Base-by-base conservation (phyloP, 1,140 invertebrate genomes). In the Diuraphis noxia region DNA sequence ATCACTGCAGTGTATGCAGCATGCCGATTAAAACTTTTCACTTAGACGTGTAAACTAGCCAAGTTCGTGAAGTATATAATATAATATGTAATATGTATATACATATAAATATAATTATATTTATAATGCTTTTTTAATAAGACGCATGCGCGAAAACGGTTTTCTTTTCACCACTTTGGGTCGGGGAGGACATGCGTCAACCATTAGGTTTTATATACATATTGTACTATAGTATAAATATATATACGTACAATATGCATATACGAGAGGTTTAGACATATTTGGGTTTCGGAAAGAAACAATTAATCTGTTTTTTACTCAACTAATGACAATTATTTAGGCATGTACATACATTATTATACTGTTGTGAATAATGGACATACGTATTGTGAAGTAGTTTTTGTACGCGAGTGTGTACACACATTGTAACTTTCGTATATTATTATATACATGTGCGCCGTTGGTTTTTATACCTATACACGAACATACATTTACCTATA, bases 11-110 rank as follows among this genome's bases (percentile, higher is more conserved):
- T 38, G 23, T 9, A 23, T 38, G 34, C 23, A 43, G 10, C 6
- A 46, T n/a, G 30, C 38, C 82, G 82, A 85, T 85, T 85, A 85
- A 85, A 85, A 85, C 82, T 85, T 85, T 85, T 84, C 41, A 30
- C 81, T 84, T 40, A 84, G 25, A 41, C 40, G 4, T 23, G 36
- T 41, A 82, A 82, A 41, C 25, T 10, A 10, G 56, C 17, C 17
- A 30, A 72, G 17, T 72, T 72, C 13, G 56, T 72, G 6, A 4
- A 30, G 52, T 72, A 72, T 17, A n/a, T 17, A 21, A 23, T 49
- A 49, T 19, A 46, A 2, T 23, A 49, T 49, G 23, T 49, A 49
- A 49, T 49, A 49, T 49, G 1, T n/a, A n/a, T n/a, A n/a, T n/a
- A n/a, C n/a, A n/a, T n/a, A n/a, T n/a, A 8, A 8, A 43, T 43